These are phyloP conservation scores for Distichodus sexfasciatus DNA, from an alignment of 2,797 vertebrate species.

Conservation along the genomic window DNA sequence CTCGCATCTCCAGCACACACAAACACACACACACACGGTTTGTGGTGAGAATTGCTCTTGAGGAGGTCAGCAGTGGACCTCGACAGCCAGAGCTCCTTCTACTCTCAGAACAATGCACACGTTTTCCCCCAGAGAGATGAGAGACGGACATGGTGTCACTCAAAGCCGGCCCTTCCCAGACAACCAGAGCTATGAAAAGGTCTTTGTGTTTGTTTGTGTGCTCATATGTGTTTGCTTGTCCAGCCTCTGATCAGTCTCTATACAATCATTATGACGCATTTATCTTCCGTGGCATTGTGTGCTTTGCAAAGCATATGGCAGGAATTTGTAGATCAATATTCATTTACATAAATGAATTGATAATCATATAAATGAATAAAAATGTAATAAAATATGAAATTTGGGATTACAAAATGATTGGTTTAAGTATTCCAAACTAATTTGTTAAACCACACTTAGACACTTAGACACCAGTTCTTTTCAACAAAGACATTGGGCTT, in stretches of 20 bases:
- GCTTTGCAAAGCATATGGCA: not conserved
- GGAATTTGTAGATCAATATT: no score
- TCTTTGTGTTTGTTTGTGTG: constrained; percentile 23
- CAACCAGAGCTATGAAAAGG: constrained; percentile 10
- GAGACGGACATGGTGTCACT: constrained; percentile 31
- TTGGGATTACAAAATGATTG: no score
- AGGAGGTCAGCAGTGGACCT: not conserved
- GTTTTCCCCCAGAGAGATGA: constrained; percentile 24
- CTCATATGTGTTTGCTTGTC: constrained; percentile 5
- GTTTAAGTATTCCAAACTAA: no score
- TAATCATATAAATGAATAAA: not conserved
- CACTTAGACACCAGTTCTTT: no score
- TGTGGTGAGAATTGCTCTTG: not conserved
- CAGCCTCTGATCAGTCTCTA: not conserved
- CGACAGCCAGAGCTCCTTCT: not conserved
- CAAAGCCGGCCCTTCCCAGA: not conserved
- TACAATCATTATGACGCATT: not conserved
- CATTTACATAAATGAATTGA: no score
- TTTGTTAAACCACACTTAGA: no score
- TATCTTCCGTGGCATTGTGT: not conserved
- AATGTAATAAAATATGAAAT: no score
- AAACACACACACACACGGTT: constrained; percentile 2
- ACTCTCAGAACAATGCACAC: constrained; percentile 4
- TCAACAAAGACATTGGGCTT: no score
- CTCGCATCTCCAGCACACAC: not conserved